Evolutionary conservation across 1,140 invertebrate species (phyloP), one percentile per base, ranked within the genome.

Genomic region (Chironomus striatipennis): DNA sequence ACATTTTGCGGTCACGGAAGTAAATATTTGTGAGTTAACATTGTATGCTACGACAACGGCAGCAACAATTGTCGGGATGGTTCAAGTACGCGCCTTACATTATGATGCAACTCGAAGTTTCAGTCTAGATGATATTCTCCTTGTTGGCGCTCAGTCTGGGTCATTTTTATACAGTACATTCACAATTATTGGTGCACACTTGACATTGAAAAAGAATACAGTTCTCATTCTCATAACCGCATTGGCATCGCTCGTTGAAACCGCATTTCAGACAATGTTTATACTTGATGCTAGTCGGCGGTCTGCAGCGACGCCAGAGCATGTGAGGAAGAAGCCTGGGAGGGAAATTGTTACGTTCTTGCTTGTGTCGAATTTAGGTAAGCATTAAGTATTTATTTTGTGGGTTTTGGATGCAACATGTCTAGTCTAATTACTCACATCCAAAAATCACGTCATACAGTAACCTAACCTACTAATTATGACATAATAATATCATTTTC

Each of bases 161-260:
- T 93, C 96, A 83, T 97, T 97, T 79, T 90, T 97, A 70, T 98
- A 97, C 81, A 92, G 94, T 73, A 93, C 93, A 10, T 98, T 98
- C 80, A 94, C 93, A 0, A 93, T 96, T 65, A 95, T 96, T 74
- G 93, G 93, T 9, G 93, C 93, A 7, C 91, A 95, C 78, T 94
- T 94, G 75, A 95, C 93, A 0, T 85, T 95, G 64, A 89, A 95
- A 77, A 90, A 89, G 77, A 90, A 92, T 78, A 94, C 92, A 2
- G 88, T 92, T 67, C 80, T 97, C 3, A 90, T 95, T 20, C 83
- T 96, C 18, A 88, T 95, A 9, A 96, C 93, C 7, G 90, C 93
- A 0, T 77, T 94, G 21, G 90, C 91, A 0, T 93, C 91, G 4
- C 86, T 94, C 0, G 85, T 93, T 12, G 92, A 96, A 83, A 93